A percentile compares a stretch with the other conserved stretches of the same genome.
phyloP scores from a whole-genome alignment of 2,888 invertebrate species.

The Andrena flavipes region DNA sequence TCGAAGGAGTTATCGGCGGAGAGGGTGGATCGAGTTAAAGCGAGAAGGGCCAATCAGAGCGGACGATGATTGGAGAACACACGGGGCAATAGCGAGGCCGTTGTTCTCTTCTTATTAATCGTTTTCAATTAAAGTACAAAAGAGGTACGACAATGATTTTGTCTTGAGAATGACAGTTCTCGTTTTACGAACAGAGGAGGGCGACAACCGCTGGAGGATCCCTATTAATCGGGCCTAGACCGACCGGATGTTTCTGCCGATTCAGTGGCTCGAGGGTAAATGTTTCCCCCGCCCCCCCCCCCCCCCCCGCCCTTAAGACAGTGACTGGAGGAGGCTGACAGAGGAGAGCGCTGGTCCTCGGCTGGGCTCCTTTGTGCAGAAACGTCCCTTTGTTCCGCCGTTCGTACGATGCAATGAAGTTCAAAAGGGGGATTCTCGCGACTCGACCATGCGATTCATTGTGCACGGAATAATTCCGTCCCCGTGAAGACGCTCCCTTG shows the following conservation, averaged over 20 bases:
- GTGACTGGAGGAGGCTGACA: no score
- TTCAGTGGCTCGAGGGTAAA: conserved; percentile 42
- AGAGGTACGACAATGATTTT: no score
- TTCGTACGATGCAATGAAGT: conserved; percentile 57
- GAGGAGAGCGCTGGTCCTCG: conserved; percentile 15
- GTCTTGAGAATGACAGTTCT: background rate
- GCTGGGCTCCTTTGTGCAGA: conserved; percentile 46
- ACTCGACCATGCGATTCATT: conserved; percentile 49
- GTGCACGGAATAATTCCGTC: conserved; percentile 52
- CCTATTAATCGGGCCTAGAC: conserved; percentile 32
- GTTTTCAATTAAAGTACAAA: no score
- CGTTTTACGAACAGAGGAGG: background rate
- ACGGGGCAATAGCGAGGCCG: no score
- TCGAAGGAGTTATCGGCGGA: background rate
- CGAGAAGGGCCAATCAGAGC: no score
- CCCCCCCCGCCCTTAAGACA: no score
- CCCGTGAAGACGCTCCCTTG: conserved; percentile 43
- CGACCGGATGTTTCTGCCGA: conserved; percentile 28
- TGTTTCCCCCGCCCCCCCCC: conserved; percentile 44
- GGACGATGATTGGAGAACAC: background rate
- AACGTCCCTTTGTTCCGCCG: conserved; percentile 55
- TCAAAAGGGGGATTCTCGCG: conserved; percentile 55
- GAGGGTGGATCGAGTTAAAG: background rate
- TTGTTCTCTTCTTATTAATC: no score
- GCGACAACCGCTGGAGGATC: background rate